Percentiles rank a stretch among this genome's conserved stretches.
These are phyloP conservation scores for Teleopsis dalmanni DNA, from an alignment of 1,140 invertebrate species.

Conservation along the genomic window DNA sequence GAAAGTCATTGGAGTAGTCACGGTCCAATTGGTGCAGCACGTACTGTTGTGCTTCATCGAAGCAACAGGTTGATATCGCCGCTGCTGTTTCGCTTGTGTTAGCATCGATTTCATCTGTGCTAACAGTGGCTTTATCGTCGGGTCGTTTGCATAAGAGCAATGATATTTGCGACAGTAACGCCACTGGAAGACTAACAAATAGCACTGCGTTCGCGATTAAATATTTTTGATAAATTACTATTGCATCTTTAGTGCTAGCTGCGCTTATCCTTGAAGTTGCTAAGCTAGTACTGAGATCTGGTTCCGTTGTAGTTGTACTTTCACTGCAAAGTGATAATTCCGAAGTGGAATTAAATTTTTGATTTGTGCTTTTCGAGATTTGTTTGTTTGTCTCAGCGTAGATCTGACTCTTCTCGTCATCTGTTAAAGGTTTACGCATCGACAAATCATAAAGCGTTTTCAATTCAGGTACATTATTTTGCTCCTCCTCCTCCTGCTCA, in stretches of 20 bases:
- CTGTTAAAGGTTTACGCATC: constrained; percentile 39
- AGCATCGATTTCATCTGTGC: constrained; percentile 15
- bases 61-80: constrained; percentile 45
- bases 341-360: constrained; percentile 13
- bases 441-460: constrained; percentile 38
- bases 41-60: constrained; percentile 56
- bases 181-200: constrained; percentile 42
- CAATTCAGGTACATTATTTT: constrained; percentile 34
- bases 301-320: neutral
- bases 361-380: constrained; percentile 11
- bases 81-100: neutral
- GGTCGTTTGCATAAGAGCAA: constrained; percentile 33
- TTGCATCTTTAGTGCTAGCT: constrained; percentile 44
- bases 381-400: constrained; percentile 41
- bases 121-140: constrained; percentile 36
- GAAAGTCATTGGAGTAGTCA: constrained; percentile 59
- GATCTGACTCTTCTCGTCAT: constrained; percentile 42
- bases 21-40: constrained; percentile 58
- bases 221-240: constrained; percentile 50
- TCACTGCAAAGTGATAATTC: constrained; percentile 16
- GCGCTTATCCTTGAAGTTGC: constrained; percentile 25
- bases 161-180: constrained; percentile 45
- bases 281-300: neutral
- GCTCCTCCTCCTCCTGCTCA: constrained; percentile 13
- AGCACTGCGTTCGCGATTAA: constrained; percentile 45